Conservation (phyloP, 2,113 vertebrate genomes). For the Salvelinus namaycush region DNA sequence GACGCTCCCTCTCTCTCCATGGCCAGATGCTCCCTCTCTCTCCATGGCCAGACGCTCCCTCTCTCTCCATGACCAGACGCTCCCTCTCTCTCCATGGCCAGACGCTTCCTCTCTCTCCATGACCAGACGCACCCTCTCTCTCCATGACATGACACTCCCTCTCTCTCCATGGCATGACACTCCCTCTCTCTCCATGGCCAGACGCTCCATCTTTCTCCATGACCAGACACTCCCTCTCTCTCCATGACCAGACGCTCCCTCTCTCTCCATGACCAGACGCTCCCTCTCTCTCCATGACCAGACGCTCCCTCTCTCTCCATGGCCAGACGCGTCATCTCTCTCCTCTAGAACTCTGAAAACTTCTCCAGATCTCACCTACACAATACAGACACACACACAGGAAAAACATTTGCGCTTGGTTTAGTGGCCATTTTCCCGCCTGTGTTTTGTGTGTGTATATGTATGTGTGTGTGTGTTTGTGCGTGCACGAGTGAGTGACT, state of each 20-base stretch:
- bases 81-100: too few species aligned
- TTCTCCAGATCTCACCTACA: conserved; percentile 82
- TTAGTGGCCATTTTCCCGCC: not conserved
- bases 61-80: too few species aligned
- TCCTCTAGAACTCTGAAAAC: conserved; percentile 75
- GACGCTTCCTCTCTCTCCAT: too few species aligned
- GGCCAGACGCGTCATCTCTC: not conserved
- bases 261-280: conserved; percentile 36
- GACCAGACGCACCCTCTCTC: conserved; percentile 53
- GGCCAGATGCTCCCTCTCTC: too few species aligned
- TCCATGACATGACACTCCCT: conserved; percentile 42
- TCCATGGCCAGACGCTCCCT: too few species aligned
- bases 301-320: conserved; percentile 67
- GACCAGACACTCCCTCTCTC: too few species aligned
- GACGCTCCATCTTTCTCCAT: too few species aligned
- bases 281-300: conserved; percentile 69
- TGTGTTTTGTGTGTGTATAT: not conserved
- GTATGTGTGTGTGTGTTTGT: not conserved
- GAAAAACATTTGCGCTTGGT: not conserved
- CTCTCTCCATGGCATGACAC: conserved; percentile 68
- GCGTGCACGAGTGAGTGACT: not conserved
- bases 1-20: conserved; percentile 15
- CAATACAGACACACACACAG: not conserved
- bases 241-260: conserved; percentile 37
- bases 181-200: conserved; percentile 10